Evolutionary conservation across 2,113 vertebrate genomes (phyloP).

Genomic region (Formicarius rufipectus): DNA sequence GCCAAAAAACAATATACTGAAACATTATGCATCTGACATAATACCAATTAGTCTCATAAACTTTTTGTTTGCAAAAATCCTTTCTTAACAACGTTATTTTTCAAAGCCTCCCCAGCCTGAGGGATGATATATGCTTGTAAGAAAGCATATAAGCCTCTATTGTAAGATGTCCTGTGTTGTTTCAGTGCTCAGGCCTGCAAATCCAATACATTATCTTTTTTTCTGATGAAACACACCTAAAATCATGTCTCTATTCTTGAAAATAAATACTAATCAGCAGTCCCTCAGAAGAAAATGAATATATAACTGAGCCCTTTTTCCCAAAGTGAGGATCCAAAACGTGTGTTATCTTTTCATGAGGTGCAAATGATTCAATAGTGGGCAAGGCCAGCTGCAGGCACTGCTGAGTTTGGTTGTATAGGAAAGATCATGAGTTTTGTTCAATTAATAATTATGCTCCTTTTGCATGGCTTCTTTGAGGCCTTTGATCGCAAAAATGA

Average conservation of each 20-base stretch:
- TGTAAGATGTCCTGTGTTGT: neutral
- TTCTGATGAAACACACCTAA: neutral
- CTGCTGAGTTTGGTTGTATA: accelerated
- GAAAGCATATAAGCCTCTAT: neutral
- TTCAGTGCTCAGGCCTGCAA: neutral
- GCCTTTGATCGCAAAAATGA: constrained; percentile 27
- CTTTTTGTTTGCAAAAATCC: constrained; percentile 14
- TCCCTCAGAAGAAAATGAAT: neutral
- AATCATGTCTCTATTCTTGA: neutral
- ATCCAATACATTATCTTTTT: neutral
- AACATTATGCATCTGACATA: constrained; percentile 21
- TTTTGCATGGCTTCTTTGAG: neutral
- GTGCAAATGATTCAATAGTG: neutral
- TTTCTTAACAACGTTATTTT: neutral
- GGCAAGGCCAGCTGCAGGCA: neutral
- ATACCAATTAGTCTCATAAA: constrained; percentile 20
- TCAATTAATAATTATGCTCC: neutral
- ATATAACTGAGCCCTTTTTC: neutral
- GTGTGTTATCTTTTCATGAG: neutral
- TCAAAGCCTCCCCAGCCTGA: neutral
- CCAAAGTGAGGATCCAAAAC: neutral
- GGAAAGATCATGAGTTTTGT: neutral
- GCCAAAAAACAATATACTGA: constrained; percentile 25
- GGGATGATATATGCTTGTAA: neutral
- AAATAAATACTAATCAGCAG: neutral